Evolutionary conservation across 2,797 vertebrate genomes (phyloP), one percentile per base, ranked within the genome.

Genomic region (Enteromius radiatus): DNA sequence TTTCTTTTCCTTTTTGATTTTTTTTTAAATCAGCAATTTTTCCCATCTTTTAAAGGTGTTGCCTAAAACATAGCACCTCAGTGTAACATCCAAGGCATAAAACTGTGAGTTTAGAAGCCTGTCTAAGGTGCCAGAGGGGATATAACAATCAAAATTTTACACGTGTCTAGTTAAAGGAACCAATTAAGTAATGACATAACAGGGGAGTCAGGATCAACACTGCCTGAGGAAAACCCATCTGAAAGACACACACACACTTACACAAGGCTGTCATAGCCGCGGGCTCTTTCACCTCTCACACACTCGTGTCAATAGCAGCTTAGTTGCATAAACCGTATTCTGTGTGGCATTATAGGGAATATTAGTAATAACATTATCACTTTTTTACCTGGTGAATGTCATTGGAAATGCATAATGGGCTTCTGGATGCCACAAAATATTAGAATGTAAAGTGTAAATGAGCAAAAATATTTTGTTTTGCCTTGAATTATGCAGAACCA

Each of bases 131-230:
- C 59, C 76, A 45, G 47, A 78, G 84, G 65, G 78, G 84, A 84
- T 80, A 86, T 77, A 83, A 75, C 70, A 88, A 85, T 78, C 87
- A 86, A 87, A 91, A 82, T 70, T 85, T 86, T 74, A 76, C 63
- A 81, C 8, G 47, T 63, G 86, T 89, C 89, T 90, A 88, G 84
- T 91, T 85, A 84, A 81, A 75, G 71, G 84, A 80, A 76, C 86
- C 89, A 93, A 91, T 91, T 92, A 91, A 91, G 90, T 91, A 89
- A 93, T 90, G 90, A 91, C 90, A 91, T 85, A 84, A 89, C 87
- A 89, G 80, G 90, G 86, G 89, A 87, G 88, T 81, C 59, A 73
- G 68, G 88, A 90, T 90, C 88, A 91, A 90, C 80, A 86, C 77
- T 83, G 89, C 84, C 85, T 75, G 87, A 88, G 88, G 86, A 89